Evolutionary conservation across 1,140 invertebrate species (phyloP).

Genomic region (Lineus longissimus): DNA sequence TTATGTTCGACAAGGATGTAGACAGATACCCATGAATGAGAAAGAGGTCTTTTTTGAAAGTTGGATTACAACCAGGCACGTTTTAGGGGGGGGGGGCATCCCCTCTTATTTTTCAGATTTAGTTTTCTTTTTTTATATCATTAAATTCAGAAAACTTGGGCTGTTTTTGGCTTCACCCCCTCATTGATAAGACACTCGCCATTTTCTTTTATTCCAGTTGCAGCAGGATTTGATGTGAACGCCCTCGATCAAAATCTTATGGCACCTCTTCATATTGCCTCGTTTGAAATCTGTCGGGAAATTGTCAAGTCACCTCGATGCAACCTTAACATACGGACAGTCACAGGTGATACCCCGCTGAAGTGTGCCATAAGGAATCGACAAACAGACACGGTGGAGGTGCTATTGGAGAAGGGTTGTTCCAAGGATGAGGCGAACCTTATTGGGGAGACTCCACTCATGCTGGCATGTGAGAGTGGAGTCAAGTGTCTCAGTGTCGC

Average conservation of each 20-base stretch:
- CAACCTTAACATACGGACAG: conserved; percentile 13
- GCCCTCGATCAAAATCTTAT: conserved; percentile 1
- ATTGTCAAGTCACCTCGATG: background rate
- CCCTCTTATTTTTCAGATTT: no score
- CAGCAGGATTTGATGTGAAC: conserved; percentile 9
- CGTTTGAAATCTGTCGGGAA: background rate
- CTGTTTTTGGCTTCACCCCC: no score
- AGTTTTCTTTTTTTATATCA: no score
- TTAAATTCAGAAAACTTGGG: no score
- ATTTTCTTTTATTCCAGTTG: no score
- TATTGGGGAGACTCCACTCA: conserved; percentile 14
- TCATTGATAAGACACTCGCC: no score
- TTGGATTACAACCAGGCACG: no score
- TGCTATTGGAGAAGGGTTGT: conserved; percentile 8
- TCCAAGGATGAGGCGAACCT: conserved; percentile 4
- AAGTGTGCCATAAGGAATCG: conserved; percentile 9
- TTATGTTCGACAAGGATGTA: no score
- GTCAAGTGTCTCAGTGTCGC: background rate
- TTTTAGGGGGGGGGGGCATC: no score
- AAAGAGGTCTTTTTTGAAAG: no score
- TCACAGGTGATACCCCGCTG: conserved; percentile 10
- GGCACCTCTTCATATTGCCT: conserved; percentile 3
- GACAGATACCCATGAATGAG: no score
- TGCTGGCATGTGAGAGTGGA: conserved; percentile 14
- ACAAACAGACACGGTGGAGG: background rate